Base-by-base conservation (phyloP, 2,113 vertebrate genomes). In the Silurus asotus region DNA sequence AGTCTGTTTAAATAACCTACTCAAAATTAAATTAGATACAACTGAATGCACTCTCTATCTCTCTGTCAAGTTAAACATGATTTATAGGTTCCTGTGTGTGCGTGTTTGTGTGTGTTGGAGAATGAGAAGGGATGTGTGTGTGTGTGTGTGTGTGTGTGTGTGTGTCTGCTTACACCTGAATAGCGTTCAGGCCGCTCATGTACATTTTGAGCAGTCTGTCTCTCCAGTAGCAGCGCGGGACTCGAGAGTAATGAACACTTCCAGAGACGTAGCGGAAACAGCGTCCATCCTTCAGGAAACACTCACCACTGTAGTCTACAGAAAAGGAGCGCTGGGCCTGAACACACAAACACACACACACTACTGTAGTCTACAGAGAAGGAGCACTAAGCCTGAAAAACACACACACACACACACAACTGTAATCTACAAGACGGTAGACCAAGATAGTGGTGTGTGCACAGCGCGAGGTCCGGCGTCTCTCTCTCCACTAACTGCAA, bases 121-220 rank as follows among this genome's bases (percentile, higher is more conserved):
- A 15, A 37, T 37, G 37, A 37, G 37, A 37, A 37, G 37, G 14
- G 1, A 5, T 28, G 8, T 15, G 23, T 70, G 55, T 5, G 74
- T 49, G 77, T 77, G 2, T 14, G 13, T 55, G 23, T 10, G 4
- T 61, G 37, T 48, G 13, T 59, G 49, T 23, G 6, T 51, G 9
- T 49, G 45, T 19, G 14, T 55, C 8, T 13, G 81, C 97, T 96
- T 95, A 99, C 98, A 98, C 92, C 92, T 99, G 97, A 86, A 99
- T 83, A 0, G 97, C 84, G 23, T 95, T 97, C 80, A 99, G 96
- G 74, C 98, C 98, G 0, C 96, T 94, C 97, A 98, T 95, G 91
- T 96, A 95, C 97, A 99, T 97, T 95, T 98, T 98, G 20, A 93
- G 75, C 10, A 99, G 96, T 51, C 98, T 94, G 92, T 99, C 97